phyloP scores from a whole-genome alignment of 2,888 invertebrate species.

The Pyrgus malvae region DNA sequence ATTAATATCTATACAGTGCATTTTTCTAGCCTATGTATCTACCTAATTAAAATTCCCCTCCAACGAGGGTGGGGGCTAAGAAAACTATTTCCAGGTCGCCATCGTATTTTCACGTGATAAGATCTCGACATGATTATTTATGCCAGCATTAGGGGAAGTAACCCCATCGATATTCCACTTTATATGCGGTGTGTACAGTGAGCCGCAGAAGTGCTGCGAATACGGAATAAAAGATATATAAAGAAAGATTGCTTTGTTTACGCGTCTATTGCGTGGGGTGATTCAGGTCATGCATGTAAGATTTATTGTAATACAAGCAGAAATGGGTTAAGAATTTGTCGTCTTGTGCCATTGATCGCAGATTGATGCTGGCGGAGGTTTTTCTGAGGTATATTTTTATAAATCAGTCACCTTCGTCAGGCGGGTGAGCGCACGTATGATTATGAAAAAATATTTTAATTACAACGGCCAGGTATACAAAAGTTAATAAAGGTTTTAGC shows the following conservation, averaged over 20 bases:
- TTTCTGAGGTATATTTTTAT: too few relatives aligned
- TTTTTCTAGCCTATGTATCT: constrained; percentile 38
- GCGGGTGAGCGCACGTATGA: too few relatives aligned
- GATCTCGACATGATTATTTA: constrained; percentile 80
- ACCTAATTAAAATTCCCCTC: constrained; percentile 71
- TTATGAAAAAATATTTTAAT: too few relatives aligned
- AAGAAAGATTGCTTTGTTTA: constrained; percentile 18
- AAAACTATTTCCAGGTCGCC: constrained; percentile 69
- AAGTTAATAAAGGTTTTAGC: too few relatives aligned
- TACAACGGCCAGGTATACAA: too few relatives aligned
- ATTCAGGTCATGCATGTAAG: constrained; percentile 3
- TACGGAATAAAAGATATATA: constrained; percentile 7
- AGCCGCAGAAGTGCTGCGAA: constrained; percentile 38
- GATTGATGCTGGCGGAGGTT: too few relatives aligned
- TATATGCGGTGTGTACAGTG: constrained; percentile 61
- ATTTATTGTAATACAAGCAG: too few relatives aligned
- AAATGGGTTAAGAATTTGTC: too few relatives aligned
- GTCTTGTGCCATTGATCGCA: too few relatives aligned
- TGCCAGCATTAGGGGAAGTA: constrained; percentile 71
- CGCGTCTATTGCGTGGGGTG: background rate
- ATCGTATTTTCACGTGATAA: constrained; percentile 77
- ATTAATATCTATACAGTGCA: constrained; percentile 28
- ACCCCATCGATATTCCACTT: constrained; percentile 75
- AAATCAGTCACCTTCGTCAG: too few relatives aligned
- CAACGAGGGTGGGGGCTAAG: constrained; percentile 41